Base-by-base conservation (phyloP, 2,888 invertebrate genomes). In the Drosophila mimica region DNA sequence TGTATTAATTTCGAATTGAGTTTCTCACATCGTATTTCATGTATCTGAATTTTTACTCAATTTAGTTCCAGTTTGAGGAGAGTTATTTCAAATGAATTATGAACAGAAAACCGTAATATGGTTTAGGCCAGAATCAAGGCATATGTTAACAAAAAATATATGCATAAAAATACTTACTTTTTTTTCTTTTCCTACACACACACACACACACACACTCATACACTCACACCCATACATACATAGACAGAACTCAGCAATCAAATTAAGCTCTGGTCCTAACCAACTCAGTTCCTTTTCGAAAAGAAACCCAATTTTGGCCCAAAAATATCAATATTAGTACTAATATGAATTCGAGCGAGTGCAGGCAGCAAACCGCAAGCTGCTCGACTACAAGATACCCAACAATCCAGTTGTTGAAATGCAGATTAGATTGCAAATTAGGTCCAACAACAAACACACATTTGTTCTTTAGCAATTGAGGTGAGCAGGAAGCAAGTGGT, bases 91-190 rank as follows among this genome's bases (percentile, higher is more conserved):
- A 54, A 56, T 54, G 33, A 68, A 68, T 66, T 66, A 66, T 33
- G 52, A 46, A 28, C 53, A 43, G 6, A 20, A 49, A 20, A n/a
- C 25, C 17, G 6, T n/a, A 33, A 31, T 28, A 3, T 38, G n/a
- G 4, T 8, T 25, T 4, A 25, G 46, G 25, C 4, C 25, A 15
- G 15, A 36, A 25, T 17, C 34, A 38, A 56, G 54, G 46, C 52
- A 71, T 53, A 70, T 56, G 60, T 28, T 56, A 56, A 70, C 70
- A 43, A 60, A 70, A 66, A 61, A 54, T 13, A 49, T 49, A 17
- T 62, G 36, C 33, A n/a, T 66, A 51, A n/a, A 46, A 34, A 40
- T 4, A 33, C 7, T 17, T 20, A 1, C 20, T 30, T 30, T 8
- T 25, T 15, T 28, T 53, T 62, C 28, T 51, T 36, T 36, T 3